Evolutionary conservation across 2,113 vertebrate genomes (phyloP).

Genomic region (Ceuthmochares aereus): DNA sequence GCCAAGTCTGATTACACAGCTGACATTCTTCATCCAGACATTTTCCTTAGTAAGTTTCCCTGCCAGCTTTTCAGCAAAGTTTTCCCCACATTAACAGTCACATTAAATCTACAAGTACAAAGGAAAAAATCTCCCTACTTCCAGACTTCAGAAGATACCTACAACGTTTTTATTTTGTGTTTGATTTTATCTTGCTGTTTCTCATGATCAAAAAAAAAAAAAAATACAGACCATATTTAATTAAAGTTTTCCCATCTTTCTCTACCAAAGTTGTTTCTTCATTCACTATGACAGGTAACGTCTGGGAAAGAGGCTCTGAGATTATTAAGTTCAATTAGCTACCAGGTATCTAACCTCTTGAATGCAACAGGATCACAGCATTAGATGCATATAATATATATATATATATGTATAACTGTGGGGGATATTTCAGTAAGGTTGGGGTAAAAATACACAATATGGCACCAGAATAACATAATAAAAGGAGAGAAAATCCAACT

Average conservation of each 20-base stretch:
- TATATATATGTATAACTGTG: too few relatives aligned
- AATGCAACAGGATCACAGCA: accelerated
- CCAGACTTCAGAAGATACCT: background rate
- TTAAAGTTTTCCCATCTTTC: background rate
- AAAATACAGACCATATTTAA: accelerated
- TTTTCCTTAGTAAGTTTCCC: background rate
- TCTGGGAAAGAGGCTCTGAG: background rate
- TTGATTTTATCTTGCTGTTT: background rate
- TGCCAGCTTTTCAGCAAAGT: background rate
- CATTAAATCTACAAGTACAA: background rate
- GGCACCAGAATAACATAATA: background rate
- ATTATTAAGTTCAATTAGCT: background rate
- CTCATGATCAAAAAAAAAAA: background rate
- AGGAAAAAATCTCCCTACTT: background rate
- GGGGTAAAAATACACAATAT: accelerated
- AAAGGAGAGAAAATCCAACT: background rate
- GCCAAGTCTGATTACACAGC: background rate
- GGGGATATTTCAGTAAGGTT: background rate
- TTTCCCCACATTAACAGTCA: background rate
- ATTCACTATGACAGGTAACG: accelerated
- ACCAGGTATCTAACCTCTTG: background rate
- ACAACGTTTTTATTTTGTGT: background rate
- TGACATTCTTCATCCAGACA: background rate
- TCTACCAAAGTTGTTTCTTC: accelerated
- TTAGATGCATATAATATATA: too few relatives aligned